Percentiles rank a stretch among this genome's conserved stretches.
These are phyloP conservation scores for Oreochromis tanganicae DNA, from an alignment of 2,113 vertebrate genomes.

Conservation along the genomic window DNA sequence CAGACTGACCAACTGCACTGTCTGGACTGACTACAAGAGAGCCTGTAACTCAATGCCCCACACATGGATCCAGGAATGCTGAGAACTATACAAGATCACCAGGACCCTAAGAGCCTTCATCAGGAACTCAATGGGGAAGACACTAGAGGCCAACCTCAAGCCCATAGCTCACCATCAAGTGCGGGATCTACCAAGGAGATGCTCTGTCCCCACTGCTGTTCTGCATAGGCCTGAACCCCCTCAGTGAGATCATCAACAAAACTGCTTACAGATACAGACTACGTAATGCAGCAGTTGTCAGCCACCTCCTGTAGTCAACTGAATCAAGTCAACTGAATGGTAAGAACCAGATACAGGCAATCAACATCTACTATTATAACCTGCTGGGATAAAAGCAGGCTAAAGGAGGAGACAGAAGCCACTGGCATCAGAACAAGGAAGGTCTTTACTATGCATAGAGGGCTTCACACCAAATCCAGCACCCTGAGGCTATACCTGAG, in stretches of 20 bases:
- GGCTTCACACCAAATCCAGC: not conserved
- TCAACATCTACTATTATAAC: not conserved
- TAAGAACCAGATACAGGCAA: not conserved
- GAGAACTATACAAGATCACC: not conserved
- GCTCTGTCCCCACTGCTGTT: not conserved
- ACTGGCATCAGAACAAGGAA: not conserved
- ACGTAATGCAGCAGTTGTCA: accelerated
- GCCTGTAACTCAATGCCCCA: not conserved
- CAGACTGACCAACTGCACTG: not conserved
- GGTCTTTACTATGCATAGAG: not conserved
- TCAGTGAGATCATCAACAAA: not conserved
- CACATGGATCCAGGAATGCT: accelerated
- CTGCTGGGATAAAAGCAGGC: not conserved
- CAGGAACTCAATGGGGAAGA: not conserved
- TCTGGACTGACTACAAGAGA: not conserved
- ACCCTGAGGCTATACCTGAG: not conserved
- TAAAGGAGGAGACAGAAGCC: not conserved
- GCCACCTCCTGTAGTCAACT: not conserved
- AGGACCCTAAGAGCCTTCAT: not conserved
- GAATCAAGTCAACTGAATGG: not conserved
- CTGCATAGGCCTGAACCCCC: not conserved
- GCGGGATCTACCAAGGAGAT: accelerated
- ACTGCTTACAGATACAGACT: accelerated
- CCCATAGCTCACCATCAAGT: not conserved
- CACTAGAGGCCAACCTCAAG: not conserved